Evolutionary conservation across 1,140 invertebrate species (phyloP).

Genomic region (Pseudachorutes palmiensis): DNA sequence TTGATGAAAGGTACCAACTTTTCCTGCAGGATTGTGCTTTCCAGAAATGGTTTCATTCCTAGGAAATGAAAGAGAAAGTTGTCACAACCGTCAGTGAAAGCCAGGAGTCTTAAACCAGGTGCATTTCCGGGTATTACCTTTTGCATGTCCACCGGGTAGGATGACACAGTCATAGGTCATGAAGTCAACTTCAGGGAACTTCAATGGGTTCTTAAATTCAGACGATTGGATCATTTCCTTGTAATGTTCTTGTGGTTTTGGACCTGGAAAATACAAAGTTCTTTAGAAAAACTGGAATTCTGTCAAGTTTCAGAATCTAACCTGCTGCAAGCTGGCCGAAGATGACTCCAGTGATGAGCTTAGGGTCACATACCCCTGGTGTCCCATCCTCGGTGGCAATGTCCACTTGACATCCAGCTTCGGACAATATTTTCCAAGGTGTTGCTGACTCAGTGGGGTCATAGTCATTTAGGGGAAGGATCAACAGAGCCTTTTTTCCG

Average conservation of each 20-base stretch:
- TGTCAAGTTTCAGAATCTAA: slow-evolving; percentile 7
- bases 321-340: slow-evolving; percentile 33
- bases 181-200: slow-evolving; percentile 23
- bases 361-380: slow-evolving; percentile 28
- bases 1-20: slow-evolving; percentile 30
- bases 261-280: not conserved
- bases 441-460: slow-evolving; percentile 29
- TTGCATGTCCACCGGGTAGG: slow-evolving; percentile 34
- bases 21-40: slow-evolving; percentile 20
- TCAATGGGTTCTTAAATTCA: slow-evolving; percentile 27
- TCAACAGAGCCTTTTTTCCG: slow-evolving; percentile 21
- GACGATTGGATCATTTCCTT: slow-evolving; percentile 19
- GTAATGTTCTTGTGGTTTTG: slow-evolving; percentile 14
- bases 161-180: slow-evolving; percentile 28
- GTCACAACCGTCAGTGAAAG: too few relatives aligned
- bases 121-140: slow-evolving; percentile 20
- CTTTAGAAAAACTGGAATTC: not conserved
- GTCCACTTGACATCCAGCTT: slow-evolving; percentile 20
- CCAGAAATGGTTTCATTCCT: slow-evolving; percentile 36
- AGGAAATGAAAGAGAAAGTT: not conserved
- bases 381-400: slow-evolving; percentile 28
- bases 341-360: slow-evolving; percentile 29
- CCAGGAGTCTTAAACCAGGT: too few relatives aligned
- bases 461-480: slow-evolving; percentile 30
- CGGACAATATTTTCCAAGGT: slow-evolving; percentile 28